phyloP scores from a whole-genome alignment of 2,797 vertebrate species.

The Geotria australis region DNA sequence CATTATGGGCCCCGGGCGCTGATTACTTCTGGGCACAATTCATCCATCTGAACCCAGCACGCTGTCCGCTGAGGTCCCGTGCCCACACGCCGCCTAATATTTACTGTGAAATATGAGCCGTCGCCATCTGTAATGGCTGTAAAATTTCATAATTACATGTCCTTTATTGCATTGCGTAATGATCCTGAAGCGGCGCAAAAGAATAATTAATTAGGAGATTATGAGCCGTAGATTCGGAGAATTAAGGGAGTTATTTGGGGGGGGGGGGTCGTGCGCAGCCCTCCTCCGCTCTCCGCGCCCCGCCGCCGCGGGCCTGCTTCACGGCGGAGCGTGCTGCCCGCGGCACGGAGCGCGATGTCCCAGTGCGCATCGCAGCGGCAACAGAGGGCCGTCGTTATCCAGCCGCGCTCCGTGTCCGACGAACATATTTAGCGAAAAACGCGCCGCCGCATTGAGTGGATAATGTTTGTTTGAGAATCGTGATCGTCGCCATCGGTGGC shows the following conservation, averaged over 20 bases:
- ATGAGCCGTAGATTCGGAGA: background rate
- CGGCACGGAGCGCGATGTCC: too few relatives aligned
- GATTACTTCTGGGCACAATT: slow-evolving; percentile 84
- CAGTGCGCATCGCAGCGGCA: too few relatives aligned
- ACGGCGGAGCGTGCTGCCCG: too few relatives aligned
- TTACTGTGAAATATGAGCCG: slow-evolving; percentile 99
- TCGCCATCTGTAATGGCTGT: slow-evolving; percentile 99
- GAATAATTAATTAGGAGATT: slow-evolving; percentile 99
- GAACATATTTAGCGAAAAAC: too few relatives aligned
- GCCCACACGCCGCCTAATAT: background rate
- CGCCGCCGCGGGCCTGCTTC: too few relatives aligned
- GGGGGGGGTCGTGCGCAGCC: background rate
- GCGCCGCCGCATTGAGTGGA: too few relatives aligned
- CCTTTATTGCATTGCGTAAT: slow-evolving; percentile 99
- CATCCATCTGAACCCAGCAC: slow-evolving; percentile 25
- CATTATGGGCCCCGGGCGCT: slow-evolving; percentile 54
- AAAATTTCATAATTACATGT: slow-evolving; percentile 99
- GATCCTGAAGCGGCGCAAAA: slow-evolving; percentile 97
- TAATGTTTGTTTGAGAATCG: too few relatives aligned
- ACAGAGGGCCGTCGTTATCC: too few relatives aligned
- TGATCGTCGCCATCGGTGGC: too few relatives aligned
- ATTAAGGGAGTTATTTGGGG: background rate
- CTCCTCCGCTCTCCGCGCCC: background rate
- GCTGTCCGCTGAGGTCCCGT: background rate
- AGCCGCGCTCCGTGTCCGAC: too few relatives aligned